Evolutionary conservation across 2,888 invertebrate genomes (phyloP), one percentile per base, ranked within the genome.

Genomic region (Tenthredo distinguenda): DNA sequence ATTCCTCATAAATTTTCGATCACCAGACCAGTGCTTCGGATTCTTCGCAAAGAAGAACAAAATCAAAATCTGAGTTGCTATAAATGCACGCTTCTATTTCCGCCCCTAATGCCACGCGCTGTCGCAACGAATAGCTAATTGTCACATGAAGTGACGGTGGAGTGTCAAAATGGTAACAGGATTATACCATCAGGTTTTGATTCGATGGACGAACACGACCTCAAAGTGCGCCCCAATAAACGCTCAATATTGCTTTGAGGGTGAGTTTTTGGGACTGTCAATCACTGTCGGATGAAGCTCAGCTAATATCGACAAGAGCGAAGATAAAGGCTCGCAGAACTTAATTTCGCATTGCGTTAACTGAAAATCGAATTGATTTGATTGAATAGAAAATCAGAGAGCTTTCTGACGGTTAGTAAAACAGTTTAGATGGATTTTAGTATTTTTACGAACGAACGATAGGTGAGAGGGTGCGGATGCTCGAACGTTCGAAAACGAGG

Each of bases 321-420:
- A 40, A 1, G 40, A 40, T 9, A 6, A 37, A 9, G n/a, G 72
- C 72, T 31, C 3, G 65, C 31, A 7, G 26, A 12, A 68, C 18
- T 18, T 1, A 6, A 34, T 31, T 68, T 15, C 2, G 26, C 68
- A 12, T 12, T 12, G n/a, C 40, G 72, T 26, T 26, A 74, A 4
- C 3, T 74, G 74, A 12, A 9, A 21, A 74, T 6, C 15, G 43
- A 74, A 47, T 74, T 12, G 18, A 26, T 47, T 21, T 47, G 10
- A 5, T 2, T 1, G 21, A 74, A 10, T 9, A 43, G 26, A 21
- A 26, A 74, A 92, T 92, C 92, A 92, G 91, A 92, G 91, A 47
- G 15, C 12, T 47, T 15, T n/a, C 1, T n/a, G 7, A 7, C n/a
- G n/a, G n/a, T n/a, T 55, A 18, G 18, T 7, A 55, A 55, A 55